These are phyloP conservation scores for Camptogramma bilineatum DNA, from an alignment of 2,888 invertebrate genomes.

Conservation along the genomic window DNA sequence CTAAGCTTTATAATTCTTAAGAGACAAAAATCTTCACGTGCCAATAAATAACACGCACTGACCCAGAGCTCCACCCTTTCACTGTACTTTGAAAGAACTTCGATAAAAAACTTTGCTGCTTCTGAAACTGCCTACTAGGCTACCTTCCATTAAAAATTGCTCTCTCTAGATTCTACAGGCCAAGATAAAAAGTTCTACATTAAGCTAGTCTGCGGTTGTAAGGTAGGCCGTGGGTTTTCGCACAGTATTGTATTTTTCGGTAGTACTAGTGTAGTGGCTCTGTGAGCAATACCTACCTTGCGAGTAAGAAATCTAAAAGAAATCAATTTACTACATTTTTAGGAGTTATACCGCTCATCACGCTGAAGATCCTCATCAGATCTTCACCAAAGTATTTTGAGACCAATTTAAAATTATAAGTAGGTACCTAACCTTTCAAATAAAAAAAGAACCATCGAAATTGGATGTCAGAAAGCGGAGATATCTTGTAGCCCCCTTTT, in stretches of 20 bases:
- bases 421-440: too few species aligned
- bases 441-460: too few species aligned
- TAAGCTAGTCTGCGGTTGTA: conserved; percentile 16
- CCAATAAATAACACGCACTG: conserved; percentile 15
- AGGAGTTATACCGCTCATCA: too few species aligned
- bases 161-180: conserved; percentile 18
- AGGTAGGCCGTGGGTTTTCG: not conserved
- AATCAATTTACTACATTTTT: too few species aligned
- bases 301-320: too few species aligned
- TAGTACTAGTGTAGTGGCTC: not conserved
- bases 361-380: too few species aligned
- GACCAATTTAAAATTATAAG: too few species aligned
- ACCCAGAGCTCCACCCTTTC: conserved; percentile 12
- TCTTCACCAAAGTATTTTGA: too few species aligned
- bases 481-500: too few species aligned
- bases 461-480: too few species aligned
- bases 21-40: not conserved
- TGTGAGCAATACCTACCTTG: too few species aligned
- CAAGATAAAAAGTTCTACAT: conserved; percentile 25
- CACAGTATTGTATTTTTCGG: not conserved
- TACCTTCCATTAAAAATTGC: conserved; percentile 14
- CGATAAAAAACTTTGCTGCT: conserved; percentile 7
- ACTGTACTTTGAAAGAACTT: conserved; percentile 17
- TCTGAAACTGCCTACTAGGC: conserved; percentile 10
- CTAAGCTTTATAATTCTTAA: not conserved